Conservation (phyloP, 2,888 invertebrate species). For the Epiblema foenella region DNA sequence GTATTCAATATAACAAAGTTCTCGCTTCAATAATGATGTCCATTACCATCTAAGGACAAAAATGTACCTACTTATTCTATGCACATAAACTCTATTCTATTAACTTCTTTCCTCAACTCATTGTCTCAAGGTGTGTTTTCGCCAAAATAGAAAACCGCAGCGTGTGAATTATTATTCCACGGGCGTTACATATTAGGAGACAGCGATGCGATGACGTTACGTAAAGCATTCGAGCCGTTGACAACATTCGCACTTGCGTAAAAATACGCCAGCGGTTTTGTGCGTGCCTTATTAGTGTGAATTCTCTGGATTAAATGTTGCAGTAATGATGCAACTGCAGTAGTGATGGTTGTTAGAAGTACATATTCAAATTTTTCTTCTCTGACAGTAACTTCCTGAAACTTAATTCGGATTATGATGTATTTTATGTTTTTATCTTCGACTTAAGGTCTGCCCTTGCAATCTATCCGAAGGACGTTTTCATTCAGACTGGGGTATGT, state of each 20-base stretch:
- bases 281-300: conserved; percentile 12
- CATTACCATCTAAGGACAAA: too few species aligned
- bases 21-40: conserved; percentile 5
- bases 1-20: background rate
- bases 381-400: background rate
- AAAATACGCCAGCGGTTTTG: conserved; percentile 35
- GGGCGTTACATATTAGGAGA: conserved; percentile 36
- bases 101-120: conserved; percentile 36
- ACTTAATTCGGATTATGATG: background rate
- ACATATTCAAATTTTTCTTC: background rate
- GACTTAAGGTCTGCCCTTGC: conserved; percentile 3
- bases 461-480: conserved; percentile 5
- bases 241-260: conserved; percentile 35
- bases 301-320: conserved; percentile 19
- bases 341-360: background rate
- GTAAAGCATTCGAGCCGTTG: conserved; percentile 38
- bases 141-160: conserved; percentile 40
- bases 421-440: background rate
- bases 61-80: too few species aligned
- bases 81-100: too few species aligned
- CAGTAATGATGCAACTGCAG: too few species aligned
- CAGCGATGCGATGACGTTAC: conserved; percentile 32
- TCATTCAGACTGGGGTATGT: background rate
- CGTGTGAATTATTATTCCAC: conserved; percentile 44
- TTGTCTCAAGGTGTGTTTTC: conserved; percentile 26